These are phyloP conservation scores for Geodia barretti DNA, from an alignment of 37 sponge, comb jelly and placozoan species.

Conservation along the genomic window DNA sequence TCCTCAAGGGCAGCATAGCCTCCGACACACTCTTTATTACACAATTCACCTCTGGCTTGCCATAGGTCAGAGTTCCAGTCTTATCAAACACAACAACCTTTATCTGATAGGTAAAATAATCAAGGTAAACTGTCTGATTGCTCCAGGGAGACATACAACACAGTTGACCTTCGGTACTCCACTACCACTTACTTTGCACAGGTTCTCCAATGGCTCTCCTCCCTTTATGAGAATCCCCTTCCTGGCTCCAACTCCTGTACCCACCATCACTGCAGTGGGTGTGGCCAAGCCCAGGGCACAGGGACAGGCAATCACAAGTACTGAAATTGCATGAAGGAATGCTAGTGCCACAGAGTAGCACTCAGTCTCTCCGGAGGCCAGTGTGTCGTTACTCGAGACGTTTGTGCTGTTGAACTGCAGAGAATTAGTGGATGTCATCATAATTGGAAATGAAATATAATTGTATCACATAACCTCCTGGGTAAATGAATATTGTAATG, in stretches of 20 bases:
- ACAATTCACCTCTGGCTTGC: slow-evolving; percentile 74
- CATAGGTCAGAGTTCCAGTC: slow-evolving; percentile 90
- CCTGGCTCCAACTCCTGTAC: slow-evolving; percentile 49
- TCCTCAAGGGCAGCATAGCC: slow-evolving; percentile 25
- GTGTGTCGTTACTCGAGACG: neutral
- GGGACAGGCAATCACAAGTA: slow-evolving; percentile 90
- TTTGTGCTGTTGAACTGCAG: neutral
- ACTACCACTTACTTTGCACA: neutral
- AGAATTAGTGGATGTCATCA: too few species aligned
- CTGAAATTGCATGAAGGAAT: slow-evolving; percentile 74
- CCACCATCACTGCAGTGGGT: slow-evolving; percentile 96
- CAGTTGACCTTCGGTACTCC: neutral
- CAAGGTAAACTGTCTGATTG: too few species aligned
- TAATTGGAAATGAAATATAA: too few species aligned
- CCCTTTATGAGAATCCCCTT: slow-evolving; percentile 17
- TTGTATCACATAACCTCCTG: too few species aligned
- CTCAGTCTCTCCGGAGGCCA: too few species aligned
- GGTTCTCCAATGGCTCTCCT: slow-evolving; percentile 9
- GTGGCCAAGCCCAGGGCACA: slow-evolving; percentile 95
- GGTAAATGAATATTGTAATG: too few species aligned
- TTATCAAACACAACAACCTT: slow-evolving; percentile 88
- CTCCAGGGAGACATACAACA: neutral
- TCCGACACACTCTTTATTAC: slow-evolving; percentile 37
- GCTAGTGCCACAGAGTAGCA: slow-evolving; percentile 28
- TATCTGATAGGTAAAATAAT: neutral